phyloP scores from a whole-genome alignment of 2,888 invertebrate genomes.

The Watsonalla cultraria region DNA sequence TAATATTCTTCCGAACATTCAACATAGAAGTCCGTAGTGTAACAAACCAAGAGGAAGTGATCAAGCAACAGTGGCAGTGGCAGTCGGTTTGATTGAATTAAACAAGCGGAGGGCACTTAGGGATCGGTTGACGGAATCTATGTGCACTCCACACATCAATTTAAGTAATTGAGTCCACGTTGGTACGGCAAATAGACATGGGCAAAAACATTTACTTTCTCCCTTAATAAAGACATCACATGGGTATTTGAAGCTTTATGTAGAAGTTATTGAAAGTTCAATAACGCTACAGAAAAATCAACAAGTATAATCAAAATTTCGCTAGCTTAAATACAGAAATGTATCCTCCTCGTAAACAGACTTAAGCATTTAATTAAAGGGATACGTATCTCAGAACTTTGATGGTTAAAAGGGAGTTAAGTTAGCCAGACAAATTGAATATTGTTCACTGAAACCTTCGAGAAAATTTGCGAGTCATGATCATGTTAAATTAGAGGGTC shows the following conservation, averaged over 20 bases:
- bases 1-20: no score
- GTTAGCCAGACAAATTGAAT: no score
- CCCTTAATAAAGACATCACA: background rate
- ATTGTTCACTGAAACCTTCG: no score
- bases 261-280: background rate
- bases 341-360: no score
- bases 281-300: background rate
- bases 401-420: no score
- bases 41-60: background rate
- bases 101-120: slow-evolving; percentile 52
- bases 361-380: no score
- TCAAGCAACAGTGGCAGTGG: slow-evolving; percentile 19
- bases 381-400: no score
- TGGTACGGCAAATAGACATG: background rate
- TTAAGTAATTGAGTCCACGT: slow-evolving; percentile 57
- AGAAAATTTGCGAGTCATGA: no score
- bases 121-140: slow-evolving; percentile 53
- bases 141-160: slow-evolving; percentile 70
- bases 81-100: slow-evolving; percentile 63
- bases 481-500: no score
- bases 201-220: background rate
- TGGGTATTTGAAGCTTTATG: background rate
- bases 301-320: no score
- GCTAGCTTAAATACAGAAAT: no score
- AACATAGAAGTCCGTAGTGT: background rate